phyloP scores from a whole-genome alignment of 1,140 invertebrate species.

The Drosophila lacteicornis region DNA sequence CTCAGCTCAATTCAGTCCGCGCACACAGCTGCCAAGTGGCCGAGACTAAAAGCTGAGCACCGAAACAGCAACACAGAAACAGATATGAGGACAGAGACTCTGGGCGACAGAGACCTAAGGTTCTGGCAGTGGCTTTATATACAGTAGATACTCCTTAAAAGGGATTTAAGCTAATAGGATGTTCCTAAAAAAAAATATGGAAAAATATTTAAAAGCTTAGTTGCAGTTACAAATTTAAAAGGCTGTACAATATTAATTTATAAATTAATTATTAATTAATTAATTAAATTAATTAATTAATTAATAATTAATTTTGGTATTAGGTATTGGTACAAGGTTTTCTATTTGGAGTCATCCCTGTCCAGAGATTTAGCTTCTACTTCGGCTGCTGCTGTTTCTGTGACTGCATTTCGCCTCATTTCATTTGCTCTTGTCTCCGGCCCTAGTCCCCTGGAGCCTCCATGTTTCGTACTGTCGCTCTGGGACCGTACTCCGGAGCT shows the following conservation, averaged over 20 bases:
- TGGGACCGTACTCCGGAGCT: slow-evolving; percentile 24
- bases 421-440: slow-evolving; percentile 49
- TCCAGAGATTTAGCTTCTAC: slow-evolving; percentile 18
- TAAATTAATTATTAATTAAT: no score
- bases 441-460: neutral
- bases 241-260: no score
- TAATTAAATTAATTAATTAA: no score
- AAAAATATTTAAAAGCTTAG: neutral
- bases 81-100: slow-evolving; percentile 20
- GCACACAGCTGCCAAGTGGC: slow-evolving; percentile 62
- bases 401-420: slow-evolving; percentile 71
- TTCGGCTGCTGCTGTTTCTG: slow-evolving; percentile 25
- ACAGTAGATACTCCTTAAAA: slow-evolving; percentile 11
- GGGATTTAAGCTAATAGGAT: no score
- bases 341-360: neutral
- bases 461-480: neutral
- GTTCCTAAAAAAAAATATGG: neutral
- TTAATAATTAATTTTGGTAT: no score
- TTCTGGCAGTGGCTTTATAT: slow-evolving; percentile 39
- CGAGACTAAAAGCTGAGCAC: slow-evolving; percentile 49
- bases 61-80: slow-evolving; percentile 44
- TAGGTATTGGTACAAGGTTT: no score
- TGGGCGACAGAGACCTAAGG: neutral
- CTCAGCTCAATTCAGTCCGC: slow-evolving; percentile 22
- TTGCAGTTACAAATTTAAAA: no score